Evolutionary conservation across 1,140 invertebrate genomes (phyloP).

Genomic region (Dendroctonus valens): DNA sequence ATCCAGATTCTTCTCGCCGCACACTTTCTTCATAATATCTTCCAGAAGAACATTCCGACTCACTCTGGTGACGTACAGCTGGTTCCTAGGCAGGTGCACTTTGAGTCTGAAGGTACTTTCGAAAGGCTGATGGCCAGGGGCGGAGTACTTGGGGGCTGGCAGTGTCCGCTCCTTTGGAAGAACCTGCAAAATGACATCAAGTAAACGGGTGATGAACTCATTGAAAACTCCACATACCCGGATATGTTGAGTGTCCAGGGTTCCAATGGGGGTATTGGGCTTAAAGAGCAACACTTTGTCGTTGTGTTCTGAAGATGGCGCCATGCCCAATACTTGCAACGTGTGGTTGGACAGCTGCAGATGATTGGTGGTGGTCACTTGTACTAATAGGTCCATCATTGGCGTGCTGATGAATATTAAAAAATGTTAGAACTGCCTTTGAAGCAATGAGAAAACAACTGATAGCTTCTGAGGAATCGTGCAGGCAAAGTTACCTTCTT

Average conservation of each 20-base stretch:
- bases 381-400: conserved; percentile 81
- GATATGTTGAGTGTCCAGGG: conserved; percentile 57
- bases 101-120: conserved; percentile 74
- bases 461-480: not conserved
- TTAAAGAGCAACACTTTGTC: conserved; percentile 69
- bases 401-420: conserved; percentile 62
- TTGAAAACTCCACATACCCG: conserved; percentile 37
- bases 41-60: conserved; percentile 65
- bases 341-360: conserved; percentile 69
- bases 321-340: conserved; percentile 63
- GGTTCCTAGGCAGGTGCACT: conserved; percentile 81
- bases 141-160: conserved; percentile 37
- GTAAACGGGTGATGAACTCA: no score
- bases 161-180: conserved; percentile 35
- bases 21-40: conserved; percentile 70
- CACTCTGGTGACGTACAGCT: conserved; percentile 75
- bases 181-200: conserved; percentile 12
- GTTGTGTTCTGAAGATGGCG: conserved; percentile 49
- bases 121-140: conserved; percentile 59
- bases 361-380: conserved; percentile 71
- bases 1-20: conserved; percentile 78
- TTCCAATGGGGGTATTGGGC: conserved; percentile 77
- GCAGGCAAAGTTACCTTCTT: conserved; percentile 58
- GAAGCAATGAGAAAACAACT: not conserved
- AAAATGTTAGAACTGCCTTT: no score